Conservation (phyloP, 1,140 invertebrate genomes). For the Acromyrmex heyeri region DNA sequence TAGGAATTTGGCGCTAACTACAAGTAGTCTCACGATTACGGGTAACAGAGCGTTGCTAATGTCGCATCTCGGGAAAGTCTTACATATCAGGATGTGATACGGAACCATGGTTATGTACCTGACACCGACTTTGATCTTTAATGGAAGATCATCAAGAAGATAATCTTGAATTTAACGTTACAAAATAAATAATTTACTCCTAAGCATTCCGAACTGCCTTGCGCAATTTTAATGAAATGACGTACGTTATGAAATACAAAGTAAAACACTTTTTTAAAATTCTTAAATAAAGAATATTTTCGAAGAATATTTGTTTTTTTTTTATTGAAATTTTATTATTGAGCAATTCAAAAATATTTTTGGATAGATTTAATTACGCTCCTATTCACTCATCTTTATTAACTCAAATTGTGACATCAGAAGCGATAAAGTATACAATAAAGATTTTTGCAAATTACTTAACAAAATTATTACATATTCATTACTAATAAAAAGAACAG, state of each 20-base stretch:
- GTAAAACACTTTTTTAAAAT: neutral
- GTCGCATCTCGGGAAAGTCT: conserved; percentile 48
- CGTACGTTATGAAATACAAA: neutral
- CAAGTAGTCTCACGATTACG: conserved; percentile 54
- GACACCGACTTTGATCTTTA: conserved; percentile 14
- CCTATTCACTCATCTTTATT: neutral
- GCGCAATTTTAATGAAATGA: neutral
- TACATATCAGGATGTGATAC: conserved; percentile 45
- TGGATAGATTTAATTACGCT: neutral
- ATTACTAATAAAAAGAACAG: too few relatives aligned
- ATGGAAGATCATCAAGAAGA: neutral
- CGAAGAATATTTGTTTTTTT: neutral
- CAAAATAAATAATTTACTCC: neutral
- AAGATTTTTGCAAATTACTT: too few relatives aligned
- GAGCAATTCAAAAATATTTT: neutral
- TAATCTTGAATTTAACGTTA: neutral
- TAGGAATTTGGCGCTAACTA: conserved; percentile 60
- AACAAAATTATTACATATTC: too few relatives aligned
- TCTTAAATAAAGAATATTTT: neutral
- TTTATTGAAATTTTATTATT: neutral
- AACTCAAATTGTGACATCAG: too few relatives aligned
- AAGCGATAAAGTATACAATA: too few relatives aligned
- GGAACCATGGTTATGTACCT: neutral
- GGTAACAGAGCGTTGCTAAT: conserved; percentile 58
- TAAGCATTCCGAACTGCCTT: neutral